Percentiles rank a stretch among this genome's conserved stretches.
phyloP scores from a whole-genome alignment of 2,797 vertebrate species.

The Characodon lateralis region DNA sequence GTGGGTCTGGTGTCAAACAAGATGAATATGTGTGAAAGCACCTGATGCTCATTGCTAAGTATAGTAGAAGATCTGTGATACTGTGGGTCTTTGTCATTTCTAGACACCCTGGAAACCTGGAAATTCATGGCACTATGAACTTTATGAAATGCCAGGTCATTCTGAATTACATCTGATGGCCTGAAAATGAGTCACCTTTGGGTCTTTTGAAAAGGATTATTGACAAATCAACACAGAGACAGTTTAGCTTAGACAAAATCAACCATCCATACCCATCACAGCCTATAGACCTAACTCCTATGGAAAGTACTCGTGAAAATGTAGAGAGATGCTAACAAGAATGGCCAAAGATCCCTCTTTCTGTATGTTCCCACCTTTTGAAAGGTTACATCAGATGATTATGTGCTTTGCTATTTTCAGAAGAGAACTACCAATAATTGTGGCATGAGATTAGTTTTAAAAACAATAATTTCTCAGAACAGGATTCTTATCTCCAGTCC shows the following conservation, averaged over 20 bases:
- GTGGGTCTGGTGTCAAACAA: not conserved
- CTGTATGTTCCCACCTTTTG: not conserved
- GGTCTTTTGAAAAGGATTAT: not conserved
- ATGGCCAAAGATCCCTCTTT: not conserved
- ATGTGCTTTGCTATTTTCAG: not conserved
- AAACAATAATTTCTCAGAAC: not conserved
- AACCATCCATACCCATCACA: not conserved
- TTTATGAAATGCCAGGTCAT: not conserved
- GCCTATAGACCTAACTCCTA: not conserved
- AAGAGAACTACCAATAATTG: not conserved
- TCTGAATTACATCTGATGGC: not conserved
- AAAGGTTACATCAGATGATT: not conserved
- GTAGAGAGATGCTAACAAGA: not conserved
- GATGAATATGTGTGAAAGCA: not conserved
- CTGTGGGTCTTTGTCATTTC: not conserved
- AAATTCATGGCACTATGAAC: not conserved
- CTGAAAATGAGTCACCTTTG: not conserved
- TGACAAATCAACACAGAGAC: not conserved
- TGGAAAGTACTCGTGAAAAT: not conserved
- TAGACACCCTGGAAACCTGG: not conserved
- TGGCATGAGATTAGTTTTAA: not conserved
- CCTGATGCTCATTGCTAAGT: not conserved
- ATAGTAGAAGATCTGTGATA: not conserved
- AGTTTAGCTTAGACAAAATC: not conserved
- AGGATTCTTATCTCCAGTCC: not conserved